These are phyloP conservation scores for Sphaerophoria taeniata DNA, from an alignment of 2,888 invertebrate genomes.

Conservation along the genomic window DNA sequence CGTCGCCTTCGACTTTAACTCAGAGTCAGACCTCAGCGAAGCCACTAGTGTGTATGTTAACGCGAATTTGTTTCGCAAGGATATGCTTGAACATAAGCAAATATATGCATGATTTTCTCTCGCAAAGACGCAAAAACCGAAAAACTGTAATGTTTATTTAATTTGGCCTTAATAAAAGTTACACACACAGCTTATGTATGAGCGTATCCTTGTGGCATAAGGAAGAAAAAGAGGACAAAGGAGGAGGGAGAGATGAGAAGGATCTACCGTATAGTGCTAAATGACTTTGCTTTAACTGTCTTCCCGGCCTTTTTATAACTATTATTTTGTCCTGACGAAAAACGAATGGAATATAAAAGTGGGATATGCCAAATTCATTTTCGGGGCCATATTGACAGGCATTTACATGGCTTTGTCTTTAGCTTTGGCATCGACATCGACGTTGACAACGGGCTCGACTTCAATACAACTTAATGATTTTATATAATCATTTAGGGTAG, in stretches of 20 bases:
- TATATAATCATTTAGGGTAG: constrained; percentile 61
- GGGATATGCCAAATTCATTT: constrained; percentile 32
- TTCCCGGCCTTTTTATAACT: constrained; percentile 22
- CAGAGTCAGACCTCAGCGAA: too few relatives aligned
- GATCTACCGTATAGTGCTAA: constrained; percentile 53
- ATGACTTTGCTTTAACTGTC: constrained; percentile 62
- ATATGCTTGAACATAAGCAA: neutral
- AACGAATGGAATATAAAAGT: constrained; percentile 57
- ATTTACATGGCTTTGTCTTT: too few relatives aligned
- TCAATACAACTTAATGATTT: constrained; percentile 70
- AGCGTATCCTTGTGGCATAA: constrained; percentile 16
- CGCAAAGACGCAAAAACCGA: constrained; percentile 20
- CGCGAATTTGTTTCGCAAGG: constrained; percentile 29
- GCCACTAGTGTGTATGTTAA: constrained; percentile 17
- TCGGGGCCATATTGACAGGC: constrained; percentile 17
- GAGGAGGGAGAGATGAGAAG: too few relatives aligned
- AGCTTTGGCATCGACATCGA: constrained; percentile 22
- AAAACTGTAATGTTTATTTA: constrained; percentile 62
- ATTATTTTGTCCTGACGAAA: constrained; percentile 50
- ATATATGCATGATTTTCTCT: neutral
- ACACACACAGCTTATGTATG: neutral
- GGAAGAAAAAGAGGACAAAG: neutral
- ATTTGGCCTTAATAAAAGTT: constrained; percentile 62
- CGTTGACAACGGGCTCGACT: too few relatives aligned
- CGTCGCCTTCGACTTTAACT: too few relatives aligned